phyloP scores from a whole-genome alignment of 2,888 invertebrate genomes.

The Nephrotoma appendiculata region DNA sequence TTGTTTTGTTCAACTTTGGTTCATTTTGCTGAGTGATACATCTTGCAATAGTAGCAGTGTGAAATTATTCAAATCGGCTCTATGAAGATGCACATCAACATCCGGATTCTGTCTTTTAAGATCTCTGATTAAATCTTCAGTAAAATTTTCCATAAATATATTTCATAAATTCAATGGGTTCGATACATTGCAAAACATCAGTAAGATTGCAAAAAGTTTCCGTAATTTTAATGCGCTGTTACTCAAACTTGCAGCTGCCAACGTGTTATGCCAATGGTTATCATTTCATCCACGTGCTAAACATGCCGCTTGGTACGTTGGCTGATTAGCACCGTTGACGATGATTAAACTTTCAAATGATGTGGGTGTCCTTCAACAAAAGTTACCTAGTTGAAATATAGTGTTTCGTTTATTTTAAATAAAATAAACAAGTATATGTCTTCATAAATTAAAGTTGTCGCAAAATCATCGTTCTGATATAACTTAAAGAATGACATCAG shows the following conservation, averaged over 20 bases:
- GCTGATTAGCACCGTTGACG: neutral
- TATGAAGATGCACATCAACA: too few relatives aligned
- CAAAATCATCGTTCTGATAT: neutral
- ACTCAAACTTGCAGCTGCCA: neutral
- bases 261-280: neutral
- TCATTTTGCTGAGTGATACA: too few relatives aligned
- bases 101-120: too few relatives aligned
- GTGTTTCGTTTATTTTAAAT: too few relatives aligned
- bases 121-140: neutral
- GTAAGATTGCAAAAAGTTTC: neutral
- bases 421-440: too few relatives aligned
- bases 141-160: neutral
- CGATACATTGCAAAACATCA: neutral
- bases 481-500: neutral
- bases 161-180: neutral
- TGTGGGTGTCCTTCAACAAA: neutral
- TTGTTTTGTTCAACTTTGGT: too few relatives aligned
- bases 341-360: neutral
- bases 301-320: neutral
- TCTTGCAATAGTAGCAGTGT: too few relatives aligned
- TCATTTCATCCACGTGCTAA: neutral
- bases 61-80: too few relatives aligned
- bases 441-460: neutral
- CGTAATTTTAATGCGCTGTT: neutral
- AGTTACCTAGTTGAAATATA: neutral